Percentiles rank a stretch among this genome's conserved stretches.
These are phyloP conservation scores for Fabriciana adippe DNA, from an alignment of 2,888 invertebrate species.

Conservation along the genomic window DNA sequence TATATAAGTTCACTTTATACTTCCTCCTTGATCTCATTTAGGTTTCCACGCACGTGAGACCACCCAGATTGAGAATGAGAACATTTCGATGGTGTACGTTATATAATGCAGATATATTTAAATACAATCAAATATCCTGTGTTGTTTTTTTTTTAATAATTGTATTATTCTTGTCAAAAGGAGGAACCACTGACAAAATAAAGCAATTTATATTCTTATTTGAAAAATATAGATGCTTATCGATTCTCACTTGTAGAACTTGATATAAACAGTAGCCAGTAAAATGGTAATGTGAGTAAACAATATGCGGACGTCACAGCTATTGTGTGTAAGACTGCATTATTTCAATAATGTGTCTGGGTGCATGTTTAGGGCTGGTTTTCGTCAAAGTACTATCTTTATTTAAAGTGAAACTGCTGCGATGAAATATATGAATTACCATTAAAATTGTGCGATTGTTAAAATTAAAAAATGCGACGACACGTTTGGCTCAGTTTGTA, in stretches of 20 bases:
- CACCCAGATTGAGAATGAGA: slow-evolving; percentile 20
- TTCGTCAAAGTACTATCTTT: slow-evolving; percentile 3
- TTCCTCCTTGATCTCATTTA: slow-evolving; percentile 9
- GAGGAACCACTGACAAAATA: neutral
- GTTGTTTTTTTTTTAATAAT: neutral
- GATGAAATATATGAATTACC: neutral
- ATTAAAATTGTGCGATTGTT: no score
- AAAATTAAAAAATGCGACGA: no score
- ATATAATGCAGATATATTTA: neutral
- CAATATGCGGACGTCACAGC: slow-evolving; percentile 33
- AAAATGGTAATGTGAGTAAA: slow-evolving; percentile 33
- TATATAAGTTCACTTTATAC: neutral
- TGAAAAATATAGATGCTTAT: slow-evolving; percentile 12
- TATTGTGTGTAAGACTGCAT: slow-evolving; percentile 31
- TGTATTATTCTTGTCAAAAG: neutral
- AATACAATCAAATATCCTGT: neutral
- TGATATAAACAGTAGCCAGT: slow-evolving; percentile 19
- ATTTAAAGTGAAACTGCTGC: neutral
- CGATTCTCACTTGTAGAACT: slow-evolving; percentile 14
- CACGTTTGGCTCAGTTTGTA: no score
- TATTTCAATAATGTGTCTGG: slow-evolving; percentile 23
- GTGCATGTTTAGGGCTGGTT: slow-evolving; percentile 20
- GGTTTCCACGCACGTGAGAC: slow-evolving; percentile 26
- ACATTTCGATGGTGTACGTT: slow-evolving; percentile 5
- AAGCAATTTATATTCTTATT: neutral